Conservation (phyloP, 2,113 vertebrate species). For the Mirounga angustirostris region DNA sequence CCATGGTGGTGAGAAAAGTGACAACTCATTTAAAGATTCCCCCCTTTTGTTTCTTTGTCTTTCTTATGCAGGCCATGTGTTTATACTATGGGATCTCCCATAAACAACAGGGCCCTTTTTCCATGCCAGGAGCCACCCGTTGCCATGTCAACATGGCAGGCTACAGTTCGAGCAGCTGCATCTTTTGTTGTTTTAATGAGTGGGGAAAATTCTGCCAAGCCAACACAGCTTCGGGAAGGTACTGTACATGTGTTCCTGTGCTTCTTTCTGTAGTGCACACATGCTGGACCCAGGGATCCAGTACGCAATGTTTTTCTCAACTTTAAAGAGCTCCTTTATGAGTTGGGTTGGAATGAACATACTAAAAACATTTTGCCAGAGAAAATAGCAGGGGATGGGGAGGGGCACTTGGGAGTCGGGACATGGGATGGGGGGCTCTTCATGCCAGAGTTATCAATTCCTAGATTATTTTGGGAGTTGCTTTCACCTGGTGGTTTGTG, state of each 20-base stretch:
- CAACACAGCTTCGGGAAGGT: constrained; percentile 90
- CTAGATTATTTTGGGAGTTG: not conserved
- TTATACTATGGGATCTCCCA: constrained; percentile 96
- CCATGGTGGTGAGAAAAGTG: constrained; percentile 65
- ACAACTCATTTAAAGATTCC: constrained; percentile 72
- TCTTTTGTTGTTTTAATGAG: constrained; percentile 96
- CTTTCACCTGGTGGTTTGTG: constrained; percentile 56
- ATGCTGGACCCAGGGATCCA: constrained; percentile 62
- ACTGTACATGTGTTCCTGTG: constrained; percentile 77
- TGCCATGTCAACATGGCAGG: constrained; percentile 99
- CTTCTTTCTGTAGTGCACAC: constrained; percentile 68
- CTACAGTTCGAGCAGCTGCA: constrained; percentile 91
- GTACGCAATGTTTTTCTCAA: constrained; percentile 59
- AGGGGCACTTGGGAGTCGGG: not conserved
- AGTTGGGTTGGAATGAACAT: constrained; percentile 68
- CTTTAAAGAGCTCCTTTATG: constrained; percentile 67
- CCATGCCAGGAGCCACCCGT: constrained; percentile 98
- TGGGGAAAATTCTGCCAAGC: constrained; percentile 94
- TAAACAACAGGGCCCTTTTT: constrained; percentile 99
- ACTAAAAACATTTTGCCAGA: constrained; percentile 7
- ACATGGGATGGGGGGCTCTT: not conserved
- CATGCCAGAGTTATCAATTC: constrained; percentile 34
- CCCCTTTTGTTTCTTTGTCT: constrained; percentile 79
- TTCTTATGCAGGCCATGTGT: constrained; percentile 93
- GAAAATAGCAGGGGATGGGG: constrained; percentile 4